phyloP scores from a whole-genome alignment of 2,888 invertebrate genomes.

The Spisula solida region DNA sequence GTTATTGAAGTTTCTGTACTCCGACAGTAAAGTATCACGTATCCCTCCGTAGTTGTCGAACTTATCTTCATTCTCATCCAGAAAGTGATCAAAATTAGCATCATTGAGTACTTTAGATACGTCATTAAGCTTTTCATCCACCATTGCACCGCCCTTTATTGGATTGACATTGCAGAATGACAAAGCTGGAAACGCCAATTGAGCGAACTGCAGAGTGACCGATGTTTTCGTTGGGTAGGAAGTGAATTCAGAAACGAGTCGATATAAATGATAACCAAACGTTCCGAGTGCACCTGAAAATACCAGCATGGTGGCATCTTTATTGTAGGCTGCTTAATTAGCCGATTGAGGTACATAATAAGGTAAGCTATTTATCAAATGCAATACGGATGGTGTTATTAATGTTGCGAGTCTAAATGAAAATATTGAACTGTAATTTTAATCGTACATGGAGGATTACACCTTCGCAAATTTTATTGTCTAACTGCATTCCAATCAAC shows the following conservation, averaged over 20 bases:
- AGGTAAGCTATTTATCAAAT: too few species aligned
- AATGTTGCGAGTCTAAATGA: too few species aligned
- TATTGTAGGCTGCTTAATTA: too few species aligned
- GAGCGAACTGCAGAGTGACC: conserved; percentile 65
- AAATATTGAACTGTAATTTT: too few species aligned
- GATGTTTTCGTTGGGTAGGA: conserved; percentile 68
- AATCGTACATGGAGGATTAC: too few species aligned
- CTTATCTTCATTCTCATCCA: background rate
- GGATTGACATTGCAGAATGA: conserved; percentile 79
- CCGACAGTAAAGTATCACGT: background rate
- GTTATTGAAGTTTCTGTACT: conserved; percentile 6
- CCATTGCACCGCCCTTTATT: background rate
- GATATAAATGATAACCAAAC: conserved; percentile 36
- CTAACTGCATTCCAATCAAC: too few species aligned
- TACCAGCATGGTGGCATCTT: too few species aligned
- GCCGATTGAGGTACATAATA: too few species aligned
- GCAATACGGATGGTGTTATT: too few species aligned
- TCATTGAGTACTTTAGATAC: background rate
- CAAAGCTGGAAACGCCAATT: conserved; percentile 72
- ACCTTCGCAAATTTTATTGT: too few species aligned
- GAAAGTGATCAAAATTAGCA: background rate
- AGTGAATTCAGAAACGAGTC: conserved; percentile 50
- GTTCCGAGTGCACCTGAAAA: conserved; percentile 22
- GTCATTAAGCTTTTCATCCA: background rate
- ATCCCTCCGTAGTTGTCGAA: background rate